Base-by-base conservation (phyloP, 1,140 invertebrate species). In the Catajapyx aquilonaris region DNA sequence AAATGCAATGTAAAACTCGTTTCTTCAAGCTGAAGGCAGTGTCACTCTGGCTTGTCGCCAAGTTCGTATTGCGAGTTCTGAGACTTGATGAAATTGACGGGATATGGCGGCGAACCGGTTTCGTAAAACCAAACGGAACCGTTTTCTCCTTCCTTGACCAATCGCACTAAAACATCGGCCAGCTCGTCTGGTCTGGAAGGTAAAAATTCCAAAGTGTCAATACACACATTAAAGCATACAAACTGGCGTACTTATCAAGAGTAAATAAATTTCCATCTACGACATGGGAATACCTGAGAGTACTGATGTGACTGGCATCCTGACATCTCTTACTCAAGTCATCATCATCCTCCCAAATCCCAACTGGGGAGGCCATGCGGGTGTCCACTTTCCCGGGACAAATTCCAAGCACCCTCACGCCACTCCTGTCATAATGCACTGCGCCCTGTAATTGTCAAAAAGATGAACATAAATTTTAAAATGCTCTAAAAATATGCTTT, bases 41-140 rank as follows among this genome's bases (percentile, higher is more conserved):
- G n/a, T n/a, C n/a, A n/a, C n/a, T n/a, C n/a, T n/a, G n/a, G n/a
- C n/a, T n/a, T n/a, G n/a, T n/a, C n/a, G n/a, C n/a, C n/a, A n/a
- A n/a, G n/a, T n/a, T n/a, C n/a, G n/a, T n/a, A n/a, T n/a, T n/a
- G n/a, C n/a, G n/a, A n/a, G n/a, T n/a, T n/a, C n/a, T n/a, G n/a
- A n/a, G n/a, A n/a, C n/a, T n/a, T n/a, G n/a, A n/a, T n/a, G n/a
- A n/a, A n/a, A n/a, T n/a, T n/a, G n/a, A n/a, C n/a, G n/a, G n/a
- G n/a, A n/a, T n/a, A n/a, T n/a, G n/a, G n/a, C n/a, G n/a, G n/a
- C n/a, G n/a, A n/a, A n/a, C n/a, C n/a, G n/a, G n/a, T n/a, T n/a
- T n/a, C n/a, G n/a, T n/a, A n/a, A n/a, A n/a, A n/a, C 74, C 74
- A 77, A 13, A 76, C 68, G 3, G 69, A 69, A 15, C 74, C 74